phyloP scores from a whole-genome alignment of 2,113 vertebrate genomes.

The Grantiella picta region DNA sequence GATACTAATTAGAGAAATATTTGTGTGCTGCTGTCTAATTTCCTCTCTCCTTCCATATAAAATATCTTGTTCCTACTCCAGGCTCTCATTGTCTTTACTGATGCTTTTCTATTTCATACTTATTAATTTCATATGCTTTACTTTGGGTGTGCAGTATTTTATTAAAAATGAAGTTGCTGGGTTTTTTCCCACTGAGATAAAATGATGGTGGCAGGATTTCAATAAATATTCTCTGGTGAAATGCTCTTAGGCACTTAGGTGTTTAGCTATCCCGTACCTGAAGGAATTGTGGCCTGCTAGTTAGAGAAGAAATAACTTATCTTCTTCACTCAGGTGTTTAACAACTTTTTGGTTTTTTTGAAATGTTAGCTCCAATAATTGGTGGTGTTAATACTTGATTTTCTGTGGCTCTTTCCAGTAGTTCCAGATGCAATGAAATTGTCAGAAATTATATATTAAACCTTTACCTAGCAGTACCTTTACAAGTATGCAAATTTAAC shows the following conservation, averaged over 20 bases:
- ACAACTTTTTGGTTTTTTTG: not conserved
- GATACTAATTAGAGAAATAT: constrained; percentile 58
- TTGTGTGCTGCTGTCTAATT: constrained; percentile 14
- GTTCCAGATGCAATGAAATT: not conserved
- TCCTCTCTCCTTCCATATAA: not conserved
- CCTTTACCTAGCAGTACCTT: not conserved
- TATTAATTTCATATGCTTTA: not conserved
- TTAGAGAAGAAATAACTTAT: not conserved
- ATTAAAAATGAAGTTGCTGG: not conserved
- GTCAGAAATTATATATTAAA: not conserved
- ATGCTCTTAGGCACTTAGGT: not conserved
- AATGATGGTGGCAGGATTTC: not conserved
- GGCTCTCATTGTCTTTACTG: not conserved
- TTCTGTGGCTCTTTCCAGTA: not conserved
- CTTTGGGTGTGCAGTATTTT: not conserved
- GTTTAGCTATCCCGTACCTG: not conserved
- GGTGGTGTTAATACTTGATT: not conserved
- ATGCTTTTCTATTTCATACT: not conserved
- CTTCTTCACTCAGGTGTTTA: not conserved
- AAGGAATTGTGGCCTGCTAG: not conserved
- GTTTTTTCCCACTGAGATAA: not conserved
- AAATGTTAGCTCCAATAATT: not conserved
- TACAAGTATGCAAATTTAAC: not conserved
- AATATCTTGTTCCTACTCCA: not conserved
- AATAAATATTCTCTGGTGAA: not conserved